A percentile compares a stretch with the other conserved stretches of the same genome.
phyloP scores from a whole-genome alignment of 2,797 vertebrate genomes.

The Selene dorsalis region DNA sequence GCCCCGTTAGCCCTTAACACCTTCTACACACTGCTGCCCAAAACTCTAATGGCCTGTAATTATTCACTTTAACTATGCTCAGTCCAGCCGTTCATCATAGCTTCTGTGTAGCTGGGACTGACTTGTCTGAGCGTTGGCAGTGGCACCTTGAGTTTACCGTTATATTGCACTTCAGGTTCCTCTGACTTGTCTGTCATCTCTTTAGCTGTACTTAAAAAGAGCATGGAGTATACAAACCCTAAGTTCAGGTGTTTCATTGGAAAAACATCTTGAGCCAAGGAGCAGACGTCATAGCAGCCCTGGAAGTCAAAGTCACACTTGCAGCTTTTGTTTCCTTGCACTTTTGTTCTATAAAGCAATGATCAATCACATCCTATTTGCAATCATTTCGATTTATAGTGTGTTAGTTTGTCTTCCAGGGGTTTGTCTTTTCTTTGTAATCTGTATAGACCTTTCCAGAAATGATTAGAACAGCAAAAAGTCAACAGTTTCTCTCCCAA shows the following conservation, averaged over 20 bases:
- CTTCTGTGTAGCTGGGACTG: conserved; percentile 2
- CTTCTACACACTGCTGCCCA: conserved; percentile 1
- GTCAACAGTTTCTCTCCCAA: neutral
- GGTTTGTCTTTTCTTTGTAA: neutral
- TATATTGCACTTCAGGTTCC: neutral
- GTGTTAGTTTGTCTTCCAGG: neutral
- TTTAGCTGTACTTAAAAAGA: neutral
- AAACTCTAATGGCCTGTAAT: conserved; percentile 11
- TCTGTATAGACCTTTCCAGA: neutral
- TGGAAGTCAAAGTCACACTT: neutral
- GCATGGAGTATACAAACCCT: neutral
- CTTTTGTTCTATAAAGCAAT: neutral
- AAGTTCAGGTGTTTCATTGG: neutral
- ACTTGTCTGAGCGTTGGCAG: conserved; percentile 4
- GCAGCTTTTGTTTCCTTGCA: neutral
- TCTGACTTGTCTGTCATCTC: neutral
- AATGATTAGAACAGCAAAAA: neutral
- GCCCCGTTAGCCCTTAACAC: conserved; percentile 12
- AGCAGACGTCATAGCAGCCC: neutral
- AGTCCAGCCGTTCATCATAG: conserved; percentile 8
- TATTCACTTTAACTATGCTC: conserved; percentile 20
- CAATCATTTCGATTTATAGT: neutral
- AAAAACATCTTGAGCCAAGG: neutral
- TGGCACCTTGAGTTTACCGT: neutral
- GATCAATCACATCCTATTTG: neutral